These are phyloP conservation scores for Drosophila melanogaster DNA, from an alignment of 1,140 invertebrate species.

Conservation along the genomic window DNA sequence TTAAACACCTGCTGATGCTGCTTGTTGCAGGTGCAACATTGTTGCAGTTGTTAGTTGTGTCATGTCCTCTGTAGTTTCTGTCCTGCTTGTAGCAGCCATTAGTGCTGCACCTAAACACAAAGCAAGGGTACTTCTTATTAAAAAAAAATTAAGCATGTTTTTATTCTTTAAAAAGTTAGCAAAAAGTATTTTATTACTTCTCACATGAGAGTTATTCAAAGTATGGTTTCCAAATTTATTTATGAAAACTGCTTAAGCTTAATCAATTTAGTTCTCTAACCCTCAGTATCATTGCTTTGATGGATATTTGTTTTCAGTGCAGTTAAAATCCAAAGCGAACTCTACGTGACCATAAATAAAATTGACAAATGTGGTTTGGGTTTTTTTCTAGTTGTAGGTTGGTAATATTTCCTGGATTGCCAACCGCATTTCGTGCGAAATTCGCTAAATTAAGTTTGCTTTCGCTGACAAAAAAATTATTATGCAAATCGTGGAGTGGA, in stretches of 20 bases:
- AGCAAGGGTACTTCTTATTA: too few relatives aligned
- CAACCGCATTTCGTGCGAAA: conserved; percentile 24
- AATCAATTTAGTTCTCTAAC: too few relatives aligned
- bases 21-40: conserved; percentile 41
- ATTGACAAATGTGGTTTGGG: conserved; percentile 71
- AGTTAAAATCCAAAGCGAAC: conserved; percentile 58
- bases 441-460: conserved; percentile 66
- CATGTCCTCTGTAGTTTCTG: conserved; percentile 23
- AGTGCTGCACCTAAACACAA: conserved; percentile 15
- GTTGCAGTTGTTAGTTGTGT: conserved; percentile 28
- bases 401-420: conserved; percentile 27
- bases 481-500: conserved; percentile 61
- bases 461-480: conserved; percentile 36
- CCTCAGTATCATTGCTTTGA: too few relatives aligned
- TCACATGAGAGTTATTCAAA: too few relatives aligned
- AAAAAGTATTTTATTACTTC: too few relatives aligned
- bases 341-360: conserved; percentile 80
- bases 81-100: conserved; percentile 47
- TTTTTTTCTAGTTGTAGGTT: conserved; percentile 21
- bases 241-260: too few relatives aligned
- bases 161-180: not conserved
- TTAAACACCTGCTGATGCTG: conserved; percentile 72
- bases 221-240: too few relatives aligned
- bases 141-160: not conserved
- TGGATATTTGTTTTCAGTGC: conserved; percentile 14